These are phyloP conservation scores for Zosterops hypoxanthus DNA, from an alignment of 2,113 vertebrate species.

Conservation along the genomic window DNA sequence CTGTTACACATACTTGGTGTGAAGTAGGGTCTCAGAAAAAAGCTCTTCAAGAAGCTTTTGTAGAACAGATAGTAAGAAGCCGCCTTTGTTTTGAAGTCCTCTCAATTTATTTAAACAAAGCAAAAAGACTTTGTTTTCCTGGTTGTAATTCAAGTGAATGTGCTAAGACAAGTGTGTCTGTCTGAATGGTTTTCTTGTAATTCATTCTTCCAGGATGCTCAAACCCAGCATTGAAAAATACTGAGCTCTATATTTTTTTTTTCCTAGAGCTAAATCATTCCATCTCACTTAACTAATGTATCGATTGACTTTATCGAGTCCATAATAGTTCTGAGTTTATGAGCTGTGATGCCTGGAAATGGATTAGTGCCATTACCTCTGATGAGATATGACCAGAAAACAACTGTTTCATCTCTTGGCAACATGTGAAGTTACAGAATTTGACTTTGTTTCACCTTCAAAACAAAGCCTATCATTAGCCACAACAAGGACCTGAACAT, in stretches of 20 bases:
- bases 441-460: constrained; percentile 35
- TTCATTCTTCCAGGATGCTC: background rate
- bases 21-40: background rate
- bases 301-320: constrained; percentile 42
- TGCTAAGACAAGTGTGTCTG: background rate
- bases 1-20: background rate
- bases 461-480: background rate
- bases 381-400: constrained; percentile 17
- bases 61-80: background rate
- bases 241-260: background rate
- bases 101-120: background rate
- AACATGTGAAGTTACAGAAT: background rate
- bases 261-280: constrained; percentile 43
- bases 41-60: background rate
- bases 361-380: constrained; percentile 16
- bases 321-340: constrained; percentile 54
- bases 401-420: background rate
- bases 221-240: background rate
- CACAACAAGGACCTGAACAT: background rate
- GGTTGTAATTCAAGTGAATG: background rate
- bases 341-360: constrained; percentile 55
- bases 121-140: background rate
- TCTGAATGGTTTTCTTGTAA: background rate
- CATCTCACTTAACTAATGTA: constrained; percentile 59
- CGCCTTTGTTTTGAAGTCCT: background rate